phyloP scores from a whole-genome alignment of 2,797 vertebrate species.

The Clangula hyemalis region DNA sequence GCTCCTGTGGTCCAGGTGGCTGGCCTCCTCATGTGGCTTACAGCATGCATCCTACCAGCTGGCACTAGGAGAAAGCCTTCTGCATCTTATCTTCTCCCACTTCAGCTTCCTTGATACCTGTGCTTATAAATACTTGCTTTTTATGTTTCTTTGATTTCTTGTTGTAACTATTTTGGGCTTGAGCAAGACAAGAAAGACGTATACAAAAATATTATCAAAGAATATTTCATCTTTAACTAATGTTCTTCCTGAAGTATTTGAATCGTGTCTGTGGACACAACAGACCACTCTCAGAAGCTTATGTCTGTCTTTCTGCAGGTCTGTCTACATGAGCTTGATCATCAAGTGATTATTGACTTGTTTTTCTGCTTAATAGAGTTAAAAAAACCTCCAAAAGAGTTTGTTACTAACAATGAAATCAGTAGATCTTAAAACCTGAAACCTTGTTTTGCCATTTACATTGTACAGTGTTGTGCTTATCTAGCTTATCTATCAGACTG shows the following conservation, averaged over 20 bases:
- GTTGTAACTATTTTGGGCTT: not conserved
- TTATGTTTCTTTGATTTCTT: not conserved
- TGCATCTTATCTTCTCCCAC: not conserved
- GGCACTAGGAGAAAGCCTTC: not conserved
- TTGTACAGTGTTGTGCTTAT: not conserved
- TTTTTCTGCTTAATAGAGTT: not conserved
- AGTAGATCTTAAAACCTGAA: not conserved
- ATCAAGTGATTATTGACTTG: not conserved
- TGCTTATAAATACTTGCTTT: not conserved
- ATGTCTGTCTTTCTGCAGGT: not conserved
- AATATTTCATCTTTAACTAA: not conserved
- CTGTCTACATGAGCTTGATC: not conserved
- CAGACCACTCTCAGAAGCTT: not conserved
- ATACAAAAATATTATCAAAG: not conserved
- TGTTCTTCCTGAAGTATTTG: not conserved
- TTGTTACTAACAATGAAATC: not conserved
- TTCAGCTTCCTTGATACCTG: not conserved
- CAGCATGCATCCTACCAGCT: not conserved
- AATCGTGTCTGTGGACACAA: not conserved
- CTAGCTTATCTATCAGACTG: not conserved
- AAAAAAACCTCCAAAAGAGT: not conserved
- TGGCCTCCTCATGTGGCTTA: not conserved
- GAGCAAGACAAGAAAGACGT: not conserved
- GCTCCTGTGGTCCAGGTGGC: not conserved
- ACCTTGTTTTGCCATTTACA: not conserved